Percentiles rank a stretch among this genome's conserved stretches.
Conservation (phyloP, 2,888 invertebrate genomes). For the Dusona sp. region DNA sequence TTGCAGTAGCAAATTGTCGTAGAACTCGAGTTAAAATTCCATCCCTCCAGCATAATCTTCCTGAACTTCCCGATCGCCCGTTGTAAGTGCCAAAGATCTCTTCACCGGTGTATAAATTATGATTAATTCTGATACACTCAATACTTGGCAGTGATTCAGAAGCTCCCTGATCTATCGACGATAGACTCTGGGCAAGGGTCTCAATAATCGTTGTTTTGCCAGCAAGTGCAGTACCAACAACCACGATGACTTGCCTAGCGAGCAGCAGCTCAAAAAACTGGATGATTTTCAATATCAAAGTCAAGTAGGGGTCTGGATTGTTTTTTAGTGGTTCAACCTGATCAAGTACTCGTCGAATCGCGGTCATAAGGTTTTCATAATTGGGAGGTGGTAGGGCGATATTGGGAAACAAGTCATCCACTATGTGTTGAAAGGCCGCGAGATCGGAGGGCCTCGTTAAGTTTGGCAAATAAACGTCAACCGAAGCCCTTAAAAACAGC, state of each 20-base stretch:
- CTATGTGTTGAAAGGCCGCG: constrained; percentile 85
- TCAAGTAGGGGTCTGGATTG: constrained; percentile 36
- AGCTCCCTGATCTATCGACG: constrained; percentile 80
- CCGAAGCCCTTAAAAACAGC: constrained; percentile 86
- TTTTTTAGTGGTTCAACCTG: constrained; percentile 71
- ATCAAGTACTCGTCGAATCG: constrained; percentile 76
- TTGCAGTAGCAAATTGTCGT: constrained; percentile 82
- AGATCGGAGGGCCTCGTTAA: constrained; percentile 86
- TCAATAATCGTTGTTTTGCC: constrained; percentile 86
- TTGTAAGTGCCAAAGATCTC: constrained; percentile 87
- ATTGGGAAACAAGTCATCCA: constrained; percentile 87
- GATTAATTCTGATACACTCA: constrained; percentile 86
- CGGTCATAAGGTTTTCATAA: constrained; percentile 84
- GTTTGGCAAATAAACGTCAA: constrained; percentile 87
- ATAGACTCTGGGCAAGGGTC: constrained; percentile 85
- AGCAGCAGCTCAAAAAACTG: constrained; percentile 87
- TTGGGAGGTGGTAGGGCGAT: constrained; percentile 84
- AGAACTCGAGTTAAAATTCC: constrained; percentile 85
- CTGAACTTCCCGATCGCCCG: constrained; percentile 81
- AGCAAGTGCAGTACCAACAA: constrained; percentile 85
- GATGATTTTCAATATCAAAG: constrained; percentile 86
- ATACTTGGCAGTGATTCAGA: constrained; percentile 78
- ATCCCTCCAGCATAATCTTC: constrained; percentile 84
- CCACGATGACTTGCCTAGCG: constrained; percentile 86
- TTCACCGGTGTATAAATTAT: constrained; percentile 86